Conservation (phyloP, 2,113 vertebrate genomes). For the Cercopithecus mona region DNA sequence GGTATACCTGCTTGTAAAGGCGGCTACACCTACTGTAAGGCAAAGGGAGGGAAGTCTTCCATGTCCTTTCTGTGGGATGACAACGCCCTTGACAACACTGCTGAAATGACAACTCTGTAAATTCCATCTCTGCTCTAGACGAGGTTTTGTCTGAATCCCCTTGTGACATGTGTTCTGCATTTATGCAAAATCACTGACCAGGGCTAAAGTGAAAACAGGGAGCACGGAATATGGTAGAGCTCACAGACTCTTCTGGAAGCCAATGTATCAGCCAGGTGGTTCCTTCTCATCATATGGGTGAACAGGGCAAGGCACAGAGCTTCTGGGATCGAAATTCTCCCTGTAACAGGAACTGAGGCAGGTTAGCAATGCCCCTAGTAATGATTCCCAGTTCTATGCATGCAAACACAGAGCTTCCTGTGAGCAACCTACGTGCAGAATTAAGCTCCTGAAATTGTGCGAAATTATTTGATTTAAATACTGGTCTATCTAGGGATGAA, state of each 20-base stretch:
- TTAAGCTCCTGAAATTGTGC: slow-evolving; percentile 71
- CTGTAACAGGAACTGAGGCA: not conserved
- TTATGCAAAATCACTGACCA: not conserved
- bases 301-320: not conserved
- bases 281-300: not conserved
- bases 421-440: slow-evolving; percentile 16
- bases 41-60: fast-evolving
- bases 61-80: not conserved
- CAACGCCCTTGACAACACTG: not conserved
- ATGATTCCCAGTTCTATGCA: not conserved
- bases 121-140: not conserved
- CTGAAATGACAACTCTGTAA: not conserved
- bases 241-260: not conserved
- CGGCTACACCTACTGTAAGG: not conserved
- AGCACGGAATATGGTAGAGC: fast-evolving
- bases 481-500: slow-evolving; percentile 69
- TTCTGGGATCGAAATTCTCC: not conserved
- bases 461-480: slow-evolving; percentile 78
- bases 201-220: no score
- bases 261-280: not conserved
- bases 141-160: not conserved
- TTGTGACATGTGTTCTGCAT: not conserved
- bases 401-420: not conserved
- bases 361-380: not conserved
- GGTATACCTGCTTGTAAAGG: fast-evolving